Base-by-base conservation (phyloP, 2,797 vertebrate species). In the Microctenopoma stevenorrisi region DNA sequence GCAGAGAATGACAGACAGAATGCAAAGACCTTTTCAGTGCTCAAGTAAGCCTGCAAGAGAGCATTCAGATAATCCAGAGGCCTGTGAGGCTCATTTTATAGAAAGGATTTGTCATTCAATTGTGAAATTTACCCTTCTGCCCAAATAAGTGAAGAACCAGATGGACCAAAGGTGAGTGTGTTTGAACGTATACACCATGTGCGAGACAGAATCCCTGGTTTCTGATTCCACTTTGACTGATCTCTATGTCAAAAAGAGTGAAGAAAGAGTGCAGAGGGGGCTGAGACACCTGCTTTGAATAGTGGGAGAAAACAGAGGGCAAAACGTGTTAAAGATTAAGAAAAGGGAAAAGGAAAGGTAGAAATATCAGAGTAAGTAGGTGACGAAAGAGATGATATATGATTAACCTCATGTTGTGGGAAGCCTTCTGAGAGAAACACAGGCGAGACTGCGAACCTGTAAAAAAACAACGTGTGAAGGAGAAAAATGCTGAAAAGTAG, bases 241-340 rank as follows among this genome's bases (percentile, higher is more conserved):
- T 63, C 57, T 62, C 40, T 63, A 72, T 65, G 60, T 78, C 58
- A 52, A 64, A 44, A 26, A 4, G 46, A 44, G 38, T 53, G 16
- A 14, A 47, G 26, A n/a, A 14, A 8, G 43, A 44, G 25, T 10
- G 7, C 54, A 11, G 33, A 59, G 22, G 28, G 47, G n/a, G 26
- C 12, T 11, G 30, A n/a, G 9, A 61, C 81, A 82, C 77, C 84
- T 89, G 81, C 72, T 73, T 46, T 37, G 37, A 48, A 81, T 84
- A 59, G 68, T 69, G 49, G 28, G 16, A 5, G 26, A 44, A 46
- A 48, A 52, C 42, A 51, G 26, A 58, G 42, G 50, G 16, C 47
- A 54, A 58, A 47, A 77, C 59, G 65, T 74, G 35, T 33, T 33
- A 74, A 43, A 74, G 38, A 54, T 33, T 26, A 72, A 58, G n/a